These are phyloP conservation scores for Halichoerus grypus DNA, from an alignment of 2,113 vertebrate genomes.

Conservation along the genomic window DNA sequence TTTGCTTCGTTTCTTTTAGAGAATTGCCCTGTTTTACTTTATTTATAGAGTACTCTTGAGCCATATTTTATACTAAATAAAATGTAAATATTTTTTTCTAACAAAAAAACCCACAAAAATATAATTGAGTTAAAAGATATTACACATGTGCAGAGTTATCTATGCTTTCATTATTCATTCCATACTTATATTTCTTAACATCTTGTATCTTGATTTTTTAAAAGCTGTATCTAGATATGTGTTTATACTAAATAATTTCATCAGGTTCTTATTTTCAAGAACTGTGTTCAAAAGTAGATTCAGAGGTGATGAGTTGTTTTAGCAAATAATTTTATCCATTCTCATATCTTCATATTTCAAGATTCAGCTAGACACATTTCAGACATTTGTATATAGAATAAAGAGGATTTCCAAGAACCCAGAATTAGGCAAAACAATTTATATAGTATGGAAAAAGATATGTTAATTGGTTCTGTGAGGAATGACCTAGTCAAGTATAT, in stretches of 20 bases:
- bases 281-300: background rate
- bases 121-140: background rate
- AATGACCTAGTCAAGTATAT: background rate
- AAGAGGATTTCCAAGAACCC: background rate
- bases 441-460: background rate
- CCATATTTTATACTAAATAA: background rate
- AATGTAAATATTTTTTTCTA: background rate
- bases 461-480: background rate
- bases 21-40: background rate
- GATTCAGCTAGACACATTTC: background rate
- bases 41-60: background rate
- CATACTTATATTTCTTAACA: background rate
- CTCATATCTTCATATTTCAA: background rate
- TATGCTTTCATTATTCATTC: background rate
- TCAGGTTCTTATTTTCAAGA: background rate
- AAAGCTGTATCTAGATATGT: background rate
- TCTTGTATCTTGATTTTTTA: background rate
- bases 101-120: background rate
- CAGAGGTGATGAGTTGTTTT: background rate
- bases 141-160: background rate
- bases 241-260: background rate
- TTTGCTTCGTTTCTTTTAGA: background rate
- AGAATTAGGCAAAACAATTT: background rate
- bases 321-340: background rate
- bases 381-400: background rate